Evolutionary conservation across 1,140 invertebrate genomes (phyloP).

Genomic region (Anastatus disparis): DNA sequence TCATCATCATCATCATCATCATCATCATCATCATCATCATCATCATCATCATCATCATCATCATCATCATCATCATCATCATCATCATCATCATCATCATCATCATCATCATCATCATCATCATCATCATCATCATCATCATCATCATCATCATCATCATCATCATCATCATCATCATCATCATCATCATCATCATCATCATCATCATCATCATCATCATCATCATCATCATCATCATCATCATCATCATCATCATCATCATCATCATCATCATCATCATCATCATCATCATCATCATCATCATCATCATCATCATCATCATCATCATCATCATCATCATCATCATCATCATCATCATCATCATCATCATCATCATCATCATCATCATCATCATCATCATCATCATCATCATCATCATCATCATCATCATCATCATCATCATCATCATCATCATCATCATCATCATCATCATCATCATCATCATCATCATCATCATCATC

Average conservation of each 20-base stretch:
- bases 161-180: not conserved
- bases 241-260: not conserved
- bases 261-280: not conserved
- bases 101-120: not conserved
- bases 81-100: not conserved
- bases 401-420: not conserved
- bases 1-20: not conserved
- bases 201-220: not conserved
- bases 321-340: not conserved
- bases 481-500: not conserved
- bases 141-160: not conserved
- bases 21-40: not conserved
- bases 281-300: not conserved
- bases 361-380: not conserved
- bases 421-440: not conserved
- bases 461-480: not conserved
- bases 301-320: not conserved
- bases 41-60: not conserved
- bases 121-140: not conserved
- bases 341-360: not conserved
- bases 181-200: not conserved
- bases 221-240: not conserved
- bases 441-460: not conserved
- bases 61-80: not conserved
- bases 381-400: not conserved